Conservation (phyloP, 2,113 vertebrate species). For the Tupaia tana region DNA sequence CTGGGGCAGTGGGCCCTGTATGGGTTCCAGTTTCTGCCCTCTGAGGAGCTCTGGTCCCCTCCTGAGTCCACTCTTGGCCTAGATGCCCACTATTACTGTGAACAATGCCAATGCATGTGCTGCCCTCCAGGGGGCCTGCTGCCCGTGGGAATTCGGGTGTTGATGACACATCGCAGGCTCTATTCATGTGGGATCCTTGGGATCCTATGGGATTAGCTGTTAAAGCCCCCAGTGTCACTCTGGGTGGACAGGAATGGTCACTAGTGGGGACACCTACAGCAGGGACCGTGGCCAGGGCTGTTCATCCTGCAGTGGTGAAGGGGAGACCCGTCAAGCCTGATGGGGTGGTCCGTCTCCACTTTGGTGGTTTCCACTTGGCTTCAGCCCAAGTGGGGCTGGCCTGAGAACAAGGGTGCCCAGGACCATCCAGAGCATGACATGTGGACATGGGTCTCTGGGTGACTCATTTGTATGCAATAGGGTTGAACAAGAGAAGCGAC, state of each 20-base stretch:
- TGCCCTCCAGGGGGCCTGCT: too few relatives aligned
- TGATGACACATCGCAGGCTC: not conserved
- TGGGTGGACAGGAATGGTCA: not conserved
- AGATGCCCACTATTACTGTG: not conserved
- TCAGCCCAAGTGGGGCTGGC: not conserved
- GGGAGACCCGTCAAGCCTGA: not conserved
- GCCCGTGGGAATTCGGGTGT: not conserved
- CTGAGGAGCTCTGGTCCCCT: not conserved
- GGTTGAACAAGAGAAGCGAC: not conserved
- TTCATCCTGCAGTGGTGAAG: not conserved
- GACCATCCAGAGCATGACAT: not conserved
- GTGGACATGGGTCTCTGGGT: not conserved
- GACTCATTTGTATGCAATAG: fast-evolving
- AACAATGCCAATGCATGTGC: fast-evolving
- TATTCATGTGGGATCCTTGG: not conserved
- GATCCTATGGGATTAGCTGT: not conserved
- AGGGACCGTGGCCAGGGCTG: not conserved
- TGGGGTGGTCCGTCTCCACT: not conserved
- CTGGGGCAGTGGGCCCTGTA: too few relatives aligned
- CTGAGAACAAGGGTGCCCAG: not conserved
- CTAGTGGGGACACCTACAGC: not conserved
- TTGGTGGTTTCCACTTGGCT: not conserved
- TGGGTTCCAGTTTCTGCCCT: not conserved
- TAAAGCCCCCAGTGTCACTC: not conserved
- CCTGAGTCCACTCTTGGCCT: not conserved